Conservation (phyloP, 2,888 invertebrate species). For the Lochmaea capreae region DNA sequence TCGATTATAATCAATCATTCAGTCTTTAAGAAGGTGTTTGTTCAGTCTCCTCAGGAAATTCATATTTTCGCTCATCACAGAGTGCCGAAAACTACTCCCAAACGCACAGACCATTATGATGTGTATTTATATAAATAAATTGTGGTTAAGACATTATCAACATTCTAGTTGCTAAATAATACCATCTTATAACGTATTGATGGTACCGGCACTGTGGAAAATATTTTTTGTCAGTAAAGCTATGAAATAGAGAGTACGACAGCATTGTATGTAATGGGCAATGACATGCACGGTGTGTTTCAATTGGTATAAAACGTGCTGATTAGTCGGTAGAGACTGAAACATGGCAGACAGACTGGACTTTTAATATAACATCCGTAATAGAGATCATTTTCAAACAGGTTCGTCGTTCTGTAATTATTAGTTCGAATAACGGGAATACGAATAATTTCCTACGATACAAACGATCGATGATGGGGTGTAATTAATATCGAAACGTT, state of each 20-base stretch:
- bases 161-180: no score
- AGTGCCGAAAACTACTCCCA: no score
- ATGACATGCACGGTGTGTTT: slow-evolving; percentile 63
- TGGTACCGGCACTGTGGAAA: neutral
- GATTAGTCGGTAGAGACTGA: slow-evolving; percentile 60
- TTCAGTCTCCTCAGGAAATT: no score
- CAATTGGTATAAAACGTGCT: slow-evolving; percentile 63
- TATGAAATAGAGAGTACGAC: slow-evolving; percentile 57
- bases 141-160: no score
- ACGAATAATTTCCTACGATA: slow-evolving; percentile 45
- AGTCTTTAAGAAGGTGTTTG: no score
- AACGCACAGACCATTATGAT: no score
- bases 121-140: no score
- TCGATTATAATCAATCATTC: no score
- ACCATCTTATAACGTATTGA: neutral
- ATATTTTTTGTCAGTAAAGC: slow-evolving; percentile 50
- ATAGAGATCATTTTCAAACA: slow-evolving; percentile 52
- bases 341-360: slow-evolving; percentile 58
- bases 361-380: slow-evolving; percentile 55
- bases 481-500: slow-evolving; percentile 24
- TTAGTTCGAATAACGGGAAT: slow-evolving; percentile 57
- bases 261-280: slow-evolving; percentile 62
- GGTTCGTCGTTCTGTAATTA: slow-evolving; percentile 58
- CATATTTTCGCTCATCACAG: no score
- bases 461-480: slow-evolving; percentile 16